Evolutionary conservation across 2,113 vertebrate species (phyloP).

Genomic region (Ptilonorhynchus violaceus): DNA sequence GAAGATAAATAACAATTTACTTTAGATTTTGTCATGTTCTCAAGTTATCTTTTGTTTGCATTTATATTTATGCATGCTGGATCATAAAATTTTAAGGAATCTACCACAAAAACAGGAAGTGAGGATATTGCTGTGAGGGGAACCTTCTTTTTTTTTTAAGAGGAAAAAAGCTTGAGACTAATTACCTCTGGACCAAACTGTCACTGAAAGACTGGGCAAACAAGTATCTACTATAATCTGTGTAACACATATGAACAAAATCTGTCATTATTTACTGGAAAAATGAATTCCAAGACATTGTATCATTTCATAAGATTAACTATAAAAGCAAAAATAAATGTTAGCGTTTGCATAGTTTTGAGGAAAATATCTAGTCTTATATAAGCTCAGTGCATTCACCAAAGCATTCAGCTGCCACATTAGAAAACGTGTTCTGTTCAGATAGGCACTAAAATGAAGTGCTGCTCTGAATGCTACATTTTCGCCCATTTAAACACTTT

Average conservation of each 20-base stretch:
- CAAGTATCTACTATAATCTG: neutral
- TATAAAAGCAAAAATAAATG: neutral
- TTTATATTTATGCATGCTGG: neutral
- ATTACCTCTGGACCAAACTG: neutral
- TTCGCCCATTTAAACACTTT: neutral
- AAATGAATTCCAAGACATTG: neutral
- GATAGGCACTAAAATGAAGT: neutral
- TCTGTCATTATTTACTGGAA: neutral
- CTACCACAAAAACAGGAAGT: constrained; percentile 30
- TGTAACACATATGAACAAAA: neutral
- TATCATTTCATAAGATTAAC: neutral
- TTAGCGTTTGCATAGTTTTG: neutral
- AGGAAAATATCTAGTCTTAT: neutral
- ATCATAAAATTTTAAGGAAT: neutral
- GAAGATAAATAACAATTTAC: neutral
- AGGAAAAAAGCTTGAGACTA: neutral
- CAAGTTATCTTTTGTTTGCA: neutral
- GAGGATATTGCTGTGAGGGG: neutral
- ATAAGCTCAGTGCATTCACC: neutral
- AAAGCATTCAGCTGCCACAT: neutral
- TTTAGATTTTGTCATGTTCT: neutral
- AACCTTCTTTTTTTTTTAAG: neutral
- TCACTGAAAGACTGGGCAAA: neutral
- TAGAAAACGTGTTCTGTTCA: neutral
- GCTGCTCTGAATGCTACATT: neutral